Conservation (phyloP, 35 echinoderm and acorn worm genomes). For the Ophioderma brevispina region DNA sequence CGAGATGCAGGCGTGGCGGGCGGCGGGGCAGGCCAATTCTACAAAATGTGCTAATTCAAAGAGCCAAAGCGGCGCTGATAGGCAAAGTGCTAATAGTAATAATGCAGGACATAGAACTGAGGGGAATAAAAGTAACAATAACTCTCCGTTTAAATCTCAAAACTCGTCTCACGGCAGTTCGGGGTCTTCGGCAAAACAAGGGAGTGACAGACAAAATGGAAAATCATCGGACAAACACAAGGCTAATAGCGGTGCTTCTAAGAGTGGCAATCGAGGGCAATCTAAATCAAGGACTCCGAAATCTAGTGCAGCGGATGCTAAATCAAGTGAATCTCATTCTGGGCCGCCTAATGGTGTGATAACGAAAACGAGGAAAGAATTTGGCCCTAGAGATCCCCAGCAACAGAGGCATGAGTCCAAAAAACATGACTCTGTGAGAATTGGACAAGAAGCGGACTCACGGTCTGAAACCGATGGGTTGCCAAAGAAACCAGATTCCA, state of each 20-base stretch:
- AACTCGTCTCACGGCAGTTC: no score
- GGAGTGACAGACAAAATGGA: neutral
- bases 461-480: neutral
- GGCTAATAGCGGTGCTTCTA: neutral
- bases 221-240: neutral
- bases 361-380: neutral
- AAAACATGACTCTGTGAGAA: neutral
- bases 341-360: neutral
- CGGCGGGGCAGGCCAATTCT: no score
- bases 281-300: neutral
- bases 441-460: neutral
- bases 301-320: neutral
- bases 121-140: no score
- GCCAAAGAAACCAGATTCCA: neutral
- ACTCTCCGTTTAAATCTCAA: no score
- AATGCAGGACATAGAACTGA: no score
- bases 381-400: neutral
- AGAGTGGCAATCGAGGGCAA: neutral
- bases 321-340: neutral
- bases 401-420: no score
- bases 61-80: no score
- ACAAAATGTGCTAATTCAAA: no score
- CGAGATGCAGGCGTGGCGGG: neutral
- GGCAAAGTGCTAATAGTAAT: no score
- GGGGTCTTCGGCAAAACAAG: neutral